phyloP scores from a whole-genome alignment of 2,113 vertebrate genomes.

The Dasypus novemcinctus region DNA sequence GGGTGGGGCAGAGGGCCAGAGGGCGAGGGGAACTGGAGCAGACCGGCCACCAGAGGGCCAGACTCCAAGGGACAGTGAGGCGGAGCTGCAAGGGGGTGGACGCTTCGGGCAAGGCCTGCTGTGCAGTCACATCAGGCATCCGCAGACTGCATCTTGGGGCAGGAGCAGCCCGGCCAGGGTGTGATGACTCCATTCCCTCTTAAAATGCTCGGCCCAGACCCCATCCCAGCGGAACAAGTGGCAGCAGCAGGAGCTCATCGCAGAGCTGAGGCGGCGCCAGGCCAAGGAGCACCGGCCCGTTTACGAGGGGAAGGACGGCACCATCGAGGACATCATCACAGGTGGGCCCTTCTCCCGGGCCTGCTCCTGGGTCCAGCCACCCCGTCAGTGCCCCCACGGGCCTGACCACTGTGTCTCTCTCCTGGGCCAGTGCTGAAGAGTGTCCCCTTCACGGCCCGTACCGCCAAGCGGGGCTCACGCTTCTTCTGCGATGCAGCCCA shows the following conservation, averaged over 20 bases:
- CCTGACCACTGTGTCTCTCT: constrained; percentile 81
- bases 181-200: not conserved
- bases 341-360: constrained; percentile 80
- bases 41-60: not conserved
- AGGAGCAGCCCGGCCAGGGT: not conserved
- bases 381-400: not conserved
- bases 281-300: constrained; percentile 96
- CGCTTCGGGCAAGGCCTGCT: not conserved
- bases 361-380: constrained; percentile 3
- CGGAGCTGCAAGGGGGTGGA: not conserved
- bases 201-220: constrained; percentile 74
- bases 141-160: not conserved
- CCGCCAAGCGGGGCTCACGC: constrained; percentile 96
- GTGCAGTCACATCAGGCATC: not conserved
- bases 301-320: constrained; percentile 97
- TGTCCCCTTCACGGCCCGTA: constrained; percentile 97
- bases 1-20: not conserved
- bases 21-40: not conserved
- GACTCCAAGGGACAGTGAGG: not conserved
- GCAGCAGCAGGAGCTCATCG: constrained; percentile 96
- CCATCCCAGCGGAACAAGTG: constrained; percentile 90
- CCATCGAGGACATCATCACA: constrained; percentile 98
- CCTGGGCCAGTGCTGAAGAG: constrained; percentile 94
- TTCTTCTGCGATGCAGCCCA: constrained; percentile 98
- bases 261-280: constrained; percentile 92